Conservation (phyloP, 2,113 vertebrate species). For the Thryonomys swinderianus region DNA sequence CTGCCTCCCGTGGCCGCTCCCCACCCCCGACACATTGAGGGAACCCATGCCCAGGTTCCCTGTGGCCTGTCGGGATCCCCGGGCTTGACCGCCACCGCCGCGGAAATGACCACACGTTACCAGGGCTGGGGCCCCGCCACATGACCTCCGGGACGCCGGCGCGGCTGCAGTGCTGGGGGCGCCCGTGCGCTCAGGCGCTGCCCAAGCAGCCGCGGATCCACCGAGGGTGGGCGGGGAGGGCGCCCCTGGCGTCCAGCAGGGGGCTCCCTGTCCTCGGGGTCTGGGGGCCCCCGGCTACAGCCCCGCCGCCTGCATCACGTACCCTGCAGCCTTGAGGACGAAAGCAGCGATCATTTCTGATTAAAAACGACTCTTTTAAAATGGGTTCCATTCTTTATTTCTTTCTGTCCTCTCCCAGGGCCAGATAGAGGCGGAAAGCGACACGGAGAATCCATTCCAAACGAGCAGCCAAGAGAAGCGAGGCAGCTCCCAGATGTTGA, state of each 20-base stretch:
- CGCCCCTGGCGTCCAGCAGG: slow-evolving; percentile 55
- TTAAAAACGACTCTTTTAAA: slow-evolving; percentile 71
- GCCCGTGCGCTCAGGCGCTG: neutral
- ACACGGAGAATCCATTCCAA: slow-evolving; percentile 74
- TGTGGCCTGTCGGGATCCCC: neutral
- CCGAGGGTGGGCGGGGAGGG: neutral
- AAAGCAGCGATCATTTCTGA: slow-evolving; percentile 60
- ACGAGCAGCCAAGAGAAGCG: slow-evolving; percentile 74
- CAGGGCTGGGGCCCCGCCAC: neutral
- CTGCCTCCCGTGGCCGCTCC: neutral
- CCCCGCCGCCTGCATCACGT: neutral
- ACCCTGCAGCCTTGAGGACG: slow-evolving; percentile 48
- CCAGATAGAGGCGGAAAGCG: slow-evolving; percentile 66
- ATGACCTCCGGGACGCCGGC: neutral
- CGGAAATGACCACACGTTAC: neutral
- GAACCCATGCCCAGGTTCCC: neutral
- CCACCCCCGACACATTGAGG: neutral
- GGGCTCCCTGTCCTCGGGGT: slow-evolving; percentile 49
- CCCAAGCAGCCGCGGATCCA: neutral
- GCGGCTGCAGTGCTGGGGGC: slow-evolving; percentile 50
- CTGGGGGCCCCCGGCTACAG: neutral
- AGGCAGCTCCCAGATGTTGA: slow-evolving; percentile 79
- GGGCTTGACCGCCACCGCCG: neutral
- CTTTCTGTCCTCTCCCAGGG: slow-evolving; percentile 68
- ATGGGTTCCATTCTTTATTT: slow-evolving; percentile 74